Evolutionary conservation across 2,888 invertebrate species (phyloP).

Genomic region (Phaedon cochleariae): DNA sequence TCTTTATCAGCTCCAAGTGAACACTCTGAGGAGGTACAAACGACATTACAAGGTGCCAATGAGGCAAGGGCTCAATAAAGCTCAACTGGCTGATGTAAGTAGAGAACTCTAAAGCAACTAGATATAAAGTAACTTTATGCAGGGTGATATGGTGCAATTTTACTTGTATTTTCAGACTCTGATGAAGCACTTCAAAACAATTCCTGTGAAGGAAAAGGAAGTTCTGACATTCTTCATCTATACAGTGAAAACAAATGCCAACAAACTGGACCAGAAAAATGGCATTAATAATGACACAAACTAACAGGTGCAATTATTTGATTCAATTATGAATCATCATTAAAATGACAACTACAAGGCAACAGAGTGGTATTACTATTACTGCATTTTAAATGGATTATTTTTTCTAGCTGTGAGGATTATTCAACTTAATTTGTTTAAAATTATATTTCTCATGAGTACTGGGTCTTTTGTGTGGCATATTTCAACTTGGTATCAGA

Average conservation of each 20-base stretch:
- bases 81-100: slow-evolving; percentile 94
- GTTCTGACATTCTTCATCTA: slow-evolving; percentile 94
- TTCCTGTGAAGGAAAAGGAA: slow-evolving; percentile 95
- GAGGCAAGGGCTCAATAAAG: slow-evolving; percentile 91
- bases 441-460: too few species aligned
- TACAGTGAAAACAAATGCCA: slow-evolving; percentile 92
- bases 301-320: slow-evolving; percentile 52
- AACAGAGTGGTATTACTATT: too few species aligned
- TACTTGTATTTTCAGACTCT: slow-evolving; percentile 75
- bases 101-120: neutral
- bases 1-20: slow-evolving; percentile 91
- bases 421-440: too few species aligned
- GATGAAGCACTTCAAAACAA: slow-evolving; percentile 94
- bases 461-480: too few species aligned
- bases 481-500: too few species aligned
- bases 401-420: too few species aligned
- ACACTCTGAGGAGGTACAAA: slow-evolving; percentile 93
- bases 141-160: neutral
- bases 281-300: slow-evolving; percentile 74
- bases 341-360: too few species aligned
- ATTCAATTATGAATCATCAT: neutral
- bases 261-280: slow-evolving; percentile 85
- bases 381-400: too few species aligned
- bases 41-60: slow-evolving; percentile 92
- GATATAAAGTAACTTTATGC: too few species aligned